Evolutionary conservation across 2,113 vertebrate genomes (phyloP).

Genomic region (Pan paniscus): DNA sequence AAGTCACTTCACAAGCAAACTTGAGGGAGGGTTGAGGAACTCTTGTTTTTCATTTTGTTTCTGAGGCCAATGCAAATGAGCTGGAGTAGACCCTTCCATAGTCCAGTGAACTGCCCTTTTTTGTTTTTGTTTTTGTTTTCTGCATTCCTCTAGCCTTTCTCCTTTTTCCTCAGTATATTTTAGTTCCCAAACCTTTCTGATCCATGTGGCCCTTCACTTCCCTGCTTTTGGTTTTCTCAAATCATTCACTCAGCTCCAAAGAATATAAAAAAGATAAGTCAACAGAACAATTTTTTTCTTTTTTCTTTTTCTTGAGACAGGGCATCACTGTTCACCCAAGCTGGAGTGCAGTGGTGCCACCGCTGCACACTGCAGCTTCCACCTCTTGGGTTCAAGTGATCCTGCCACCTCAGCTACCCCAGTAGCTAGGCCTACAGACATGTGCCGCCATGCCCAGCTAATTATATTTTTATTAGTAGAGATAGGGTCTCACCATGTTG

Average conservation of each 20-base stretch:
- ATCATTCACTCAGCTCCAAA: not conserved
- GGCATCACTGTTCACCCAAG: no score
- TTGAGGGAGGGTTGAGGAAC: not conserved
- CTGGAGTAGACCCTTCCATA: not conserved
- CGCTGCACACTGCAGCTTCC: no score
- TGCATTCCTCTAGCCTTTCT: not conserved
- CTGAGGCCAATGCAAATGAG: not conserved
- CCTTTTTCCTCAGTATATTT: not conserved
- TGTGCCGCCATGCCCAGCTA: no score
- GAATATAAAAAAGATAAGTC: not conserved
- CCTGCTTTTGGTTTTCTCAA: slow-evolving; percentile 7
- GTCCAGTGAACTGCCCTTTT: not conserved
- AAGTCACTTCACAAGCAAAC: not conserved
- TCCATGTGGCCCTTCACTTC: not conserved
- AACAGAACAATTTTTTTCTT: no score
- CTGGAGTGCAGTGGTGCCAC: no score
- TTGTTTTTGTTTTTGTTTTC: not conserved
- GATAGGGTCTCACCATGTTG: no score
- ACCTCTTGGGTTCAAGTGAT: no score
- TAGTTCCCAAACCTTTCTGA: not conserved
- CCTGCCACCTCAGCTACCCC: no score
- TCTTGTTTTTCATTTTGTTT: slow-evolving; percentile 22
- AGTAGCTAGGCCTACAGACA: no score
- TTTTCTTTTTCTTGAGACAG: no score
- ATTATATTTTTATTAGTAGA: no score